Evolutionary conservation across 2,888 invertebrate genomes (phyloP).

Genomic region (Drosophila paracracens): DNA sequence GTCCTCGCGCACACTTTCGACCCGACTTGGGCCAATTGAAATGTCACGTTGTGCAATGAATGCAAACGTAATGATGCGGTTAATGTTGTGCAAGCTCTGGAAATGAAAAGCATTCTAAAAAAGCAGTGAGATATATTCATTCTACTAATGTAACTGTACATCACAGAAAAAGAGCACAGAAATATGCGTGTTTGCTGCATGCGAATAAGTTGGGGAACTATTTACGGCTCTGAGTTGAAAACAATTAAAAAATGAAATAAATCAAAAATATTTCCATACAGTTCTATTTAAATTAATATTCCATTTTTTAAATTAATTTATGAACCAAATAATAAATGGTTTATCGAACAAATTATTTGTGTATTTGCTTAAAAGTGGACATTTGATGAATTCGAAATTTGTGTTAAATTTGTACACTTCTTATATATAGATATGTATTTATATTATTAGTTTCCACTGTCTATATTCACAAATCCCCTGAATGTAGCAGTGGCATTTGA

Average conservation of each 20-base stretch:
- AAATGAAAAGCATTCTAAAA: slow-evolving; percentile 11
- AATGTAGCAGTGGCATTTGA: slow-evolving; percentile 7
- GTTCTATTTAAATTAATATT: neutral
- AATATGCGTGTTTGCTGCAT: neutral
- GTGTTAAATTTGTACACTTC: slow-evolving; percentile 17
- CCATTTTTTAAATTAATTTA: neutral
- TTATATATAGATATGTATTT: slow-evolving; percentile 6
- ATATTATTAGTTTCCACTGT: slow-evolving; percentile 17
- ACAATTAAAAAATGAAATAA: neutral
- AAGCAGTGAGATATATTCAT: neutral
- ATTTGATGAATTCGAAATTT: slow-evolving; percentile 34
- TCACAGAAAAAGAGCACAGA: neutral
- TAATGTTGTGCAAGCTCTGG: slow-evolving; percentile 55
- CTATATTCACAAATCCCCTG: slow-evolving; percentile 11
- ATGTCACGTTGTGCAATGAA: slow-evolving; percentile 78
- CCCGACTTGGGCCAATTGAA: slow-evolving; percentile 73
- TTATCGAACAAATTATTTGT: neutral
- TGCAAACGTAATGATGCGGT: slow-evolving; percentile 76
- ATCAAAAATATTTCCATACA: neutral
- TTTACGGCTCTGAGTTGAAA: neutral
- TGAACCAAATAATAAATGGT: neutral
- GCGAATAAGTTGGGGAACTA: neutral
- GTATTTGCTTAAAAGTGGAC: neutral
- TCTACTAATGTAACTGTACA: neutral
- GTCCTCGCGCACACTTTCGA: slow-evolving; percentile 61